A percentile compares a stretch with the other conserved stretches of the same genome.
Evolutionary conservation across 2,113 vertebrate species (phyloP).

Genomic region (Siphamia tubifer): DNA sequence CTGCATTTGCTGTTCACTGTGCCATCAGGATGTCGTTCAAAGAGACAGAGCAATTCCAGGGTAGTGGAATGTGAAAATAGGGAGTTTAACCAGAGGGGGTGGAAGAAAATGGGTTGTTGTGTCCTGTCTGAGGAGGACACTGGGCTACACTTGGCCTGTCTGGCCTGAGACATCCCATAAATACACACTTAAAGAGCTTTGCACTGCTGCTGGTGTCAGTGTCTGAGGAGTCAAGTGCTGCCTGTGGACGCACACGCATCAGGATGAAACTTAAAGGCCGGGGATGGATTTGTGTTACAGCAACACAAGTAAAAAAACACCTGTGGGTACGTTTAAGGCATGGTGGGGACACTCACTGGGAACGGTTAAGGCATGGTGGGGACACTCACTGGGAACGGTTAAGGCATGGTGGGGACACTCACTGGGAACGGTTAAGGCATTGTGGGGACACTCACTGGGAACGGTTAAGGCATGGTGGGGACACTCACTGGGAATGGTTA

Average conservation of each 20-base stretch:
- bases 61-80: conserved; percentile 53
- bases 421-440: too few species aligned
- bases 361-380: too few species aligned
- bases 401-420: too few species aligned
- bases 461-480: too few species aligned
- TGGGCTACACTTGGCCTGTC: conserved; percentile 57
- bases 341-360: too few species aligned
- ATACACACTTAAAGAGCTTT: conserved; percentile 51
- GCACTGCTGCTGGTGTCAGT: not conserved
- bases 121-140: conserved; percentile 45
- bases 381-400: too few species aligned
- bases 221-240: too few species aligned
- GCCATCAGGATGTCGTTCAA: conserved; percentile 55
- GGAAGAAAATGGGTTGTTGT: conserved; percentile 62
- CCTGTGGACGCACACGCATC: conserved; percentile 26
- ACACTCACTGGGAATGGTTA: too few species aligned
- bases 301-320: conserved; percentile 2
- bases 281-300: conserved; percentile 15
- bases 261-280: not conserved
- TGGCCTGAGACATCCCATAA: conserved; percentile 52
- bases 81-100: conserved; percentile 60
- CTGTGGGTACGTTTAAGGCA: not conserved
- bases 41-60: conserved; percentile 61
- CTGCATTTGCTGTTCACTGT: conserved; percentile 14
- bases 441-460: too few species aligned